Base-by-base conservation (phyloP, 1,140 invertebrate species). In the Cydia splendana region DNA sequence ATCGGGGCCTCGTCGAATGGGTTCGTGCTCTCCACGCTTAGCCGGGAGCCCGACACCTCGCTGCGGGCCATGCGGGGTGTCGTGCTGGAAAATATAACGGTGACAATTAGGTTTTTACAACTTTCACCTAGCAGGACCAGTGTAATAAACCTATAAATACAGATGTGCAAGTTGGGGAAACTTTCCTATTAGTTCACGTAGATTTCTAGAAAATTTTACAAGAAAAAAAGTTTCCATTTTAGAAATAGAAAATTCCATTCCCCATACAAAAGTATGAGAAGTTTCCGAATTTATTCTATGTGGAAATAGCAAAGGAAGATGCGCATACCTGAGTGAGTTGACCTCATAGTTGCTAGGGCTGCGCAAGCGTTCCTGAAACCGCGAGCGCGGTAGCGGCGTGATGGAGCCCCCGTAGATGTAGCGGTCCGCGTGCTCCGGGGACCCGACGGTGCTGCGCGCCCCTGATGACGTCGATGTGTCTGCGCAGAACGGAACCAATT, bases 1-100 rank as follows among this genome's bases (percentile, higher is more conserved):
- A 93, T 84, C 4, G 89, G 77, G 53, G 86, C 91, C 24, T 94
- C 93, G 65, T 94, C 94, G 77, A 95, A 95, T 13, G 94, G 94
- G 84, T 94, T 94, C 38, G 91, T 93, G 83, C 94, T 95, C 75
- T 88, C 90, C 65, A 95, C 86, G 84, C 94, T 95, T 53, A 92
- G 80, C 65, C 92, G 86, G 12, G 94, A 95, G 24, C 93, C 94
- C 45, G 87, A 85, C 69, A 91, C 86, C 75, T 92, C 91, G 77
- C 91, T 93, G 67, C 89, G 87, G n/a, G 91, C 88, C 88, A 91
- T 88, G 24, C 90, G 84, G 13, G 91, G 91, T 18, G 91, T 89
- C 28, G 77, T 79, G 76, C 89, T 91, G 84, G 9, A 87, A 86
- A 34, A n/a, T 53, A 28, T 74, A 53, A 15, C 12, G 51, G n/a